Percentiles rank a stretch among this genome's conserved stretches.
Evolutionary conservation across 2,797 vertebrate genomes (phyloP).

Genomic region (Amblyopsis hoosieri): DNA sequence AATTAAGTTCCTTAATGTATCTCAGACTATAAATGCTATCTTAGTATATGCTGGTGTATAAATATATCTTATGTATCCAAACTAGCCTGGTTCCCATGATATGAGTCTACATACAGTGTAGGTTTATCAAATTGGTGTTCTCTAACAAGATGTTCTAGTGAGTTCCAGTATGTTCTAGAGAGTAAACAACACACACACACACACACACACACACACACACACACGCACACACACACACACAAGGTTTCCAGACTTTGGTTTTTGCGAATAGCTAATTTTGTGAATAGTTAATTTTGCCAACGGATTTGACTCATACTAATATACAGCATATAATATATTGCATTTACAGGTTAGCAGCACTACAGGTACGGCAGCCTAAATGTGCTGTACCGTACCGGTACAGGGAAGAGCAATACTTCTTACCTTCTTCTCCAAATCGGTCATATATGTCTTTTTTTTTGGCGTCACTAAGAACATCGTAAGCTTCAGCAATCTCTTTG

Average conservation of each 20-base stretch:
- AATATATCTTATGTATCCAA: neutral
- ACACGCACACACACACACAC: conserved; percentile 13
- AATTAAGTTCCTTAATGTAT: too few species aligned
- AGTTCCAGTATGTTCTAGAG: neutral
- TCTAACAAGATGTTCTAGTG: conserved; percentile 8
- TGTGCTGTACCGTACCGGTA: too few species aligned
- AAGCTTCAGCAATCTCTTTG: conserved; percentile 97
- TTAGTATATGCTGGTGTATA: neutral
- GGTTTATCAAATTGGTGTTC: conserved; percentile 28
- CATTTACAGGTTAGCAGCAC: neutral
- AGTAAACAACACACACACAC: conserved; percentile 18
- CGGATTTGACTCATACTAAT: too few species aligned
- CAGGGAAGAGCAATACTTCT: neutral
- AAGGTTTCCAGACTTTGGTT: neutral
- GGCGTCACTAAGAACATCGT: conserved; percentile 94
- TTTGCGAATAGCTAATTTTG: conserved; percentile 5
- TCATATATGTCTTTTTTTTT: conserved; percentile 97
- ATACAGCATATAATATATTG: neutral
- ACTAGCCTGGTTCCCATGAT: conserved; percentile 51
- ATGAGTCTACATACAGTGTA: neutral
- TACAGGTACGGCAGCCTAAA: neutral
- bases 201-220: conserved; percentile 36
- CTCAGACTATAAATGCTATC: neutral
- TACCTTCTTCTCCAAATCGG: conserved; percentile 96
- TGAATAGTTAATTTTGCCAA: neutral